Base-by-base conservation (phyloP, 2,797 vertebrate genomes). In the Anguilla marmorata region DNA sequence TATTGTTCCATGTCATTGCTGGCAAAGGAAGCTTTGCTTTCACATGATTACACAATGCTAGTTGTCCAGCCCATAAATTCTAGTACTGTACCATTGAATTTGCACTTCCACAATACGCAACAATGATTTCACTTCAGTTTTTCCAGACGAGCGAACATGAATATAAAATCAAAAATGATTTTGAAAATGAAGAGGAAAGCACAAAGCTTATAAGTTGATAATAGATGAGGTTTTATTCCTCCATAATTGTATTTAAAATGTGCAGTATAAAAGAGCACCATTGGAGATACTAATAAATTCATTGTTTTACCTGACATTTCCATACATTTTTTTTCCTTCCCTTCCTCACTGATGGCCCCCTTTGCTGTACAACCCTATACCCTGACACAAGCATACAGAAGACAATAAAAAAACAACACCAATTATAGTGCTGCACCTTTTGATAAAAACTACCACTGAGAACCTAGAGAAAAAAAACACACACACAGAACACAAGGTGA, bases 171-270 rank as follows among this genome's bases (percentile, higher is more conserved):
- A 45, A 24, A 54, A 52, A 56, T 50, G n/a, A 60, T 30, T n/a
- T n/a, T 69, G 56, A 60, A 12, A 11, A 27, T 52, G 27, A n/a
- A 33, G 74, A 85, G 45, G 37, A 80, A 45, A 60, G 86, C 37
- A 80, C 52, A 60, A 45, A 37, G 27, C 24, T 69, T 82, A 79
- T 48, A 30, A 24, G 56, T 87, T 89, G 86, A n/a, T 72, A 86
- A 91, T 56, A 89, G 90, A 89, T 6, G 90, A 92, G 87, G 90
- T 58, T 95, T 95, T 94, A 95, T 94, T 95, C 85, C 90, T 91
- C 86, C 69, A 37, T 89, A 37, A 37, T 92, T 88, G 86, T 76
- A 30, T 69, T 54, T 80, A 90, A 89, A 89, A 58, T 69, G 33
- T 45, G 88, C 89, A 72, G 88, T 95, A 94, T 89, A 94, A 94